Conservation (phyloP, 2,113 vertebrate genomes). For the Ptilonorhynchus violaceus region DNA sequence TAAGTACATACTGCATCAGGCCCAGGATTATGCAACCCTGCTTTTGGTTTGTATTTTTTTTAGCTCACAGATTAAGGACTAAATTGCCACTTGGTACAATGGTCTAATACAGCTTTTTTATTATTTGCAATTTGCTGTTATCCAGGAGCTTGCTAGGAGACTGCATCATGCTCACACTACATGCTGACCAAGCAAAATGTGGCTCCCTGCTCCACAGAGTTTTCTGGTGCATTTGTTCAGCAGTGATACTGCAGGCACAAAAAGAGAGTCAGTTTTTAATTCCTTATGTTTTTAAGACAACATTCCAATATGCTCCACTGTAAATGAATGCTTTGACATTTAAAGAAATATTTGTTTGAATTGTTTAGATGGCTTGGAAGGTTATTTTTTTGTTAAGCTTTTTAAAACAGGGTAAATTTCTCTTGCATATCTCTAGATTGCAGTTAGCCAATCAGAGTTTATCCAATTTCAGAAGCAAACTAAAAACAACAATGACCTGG, state of each 20-base stretch:
- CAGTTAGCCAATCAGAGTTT: not conserved
- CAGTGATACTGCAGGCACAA: not conserved
- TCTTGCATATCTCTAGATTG: not conserved
- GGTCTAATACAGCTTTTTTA: not conserved
- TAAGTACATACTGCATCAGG: not conserved
- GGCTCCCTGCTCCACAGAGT: not conserved
- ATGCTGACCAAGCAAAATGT: not conserved
- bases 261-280: not conserved
- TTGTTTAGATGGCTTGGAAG: not conserved
- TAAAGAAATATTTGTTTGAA: not conserved
- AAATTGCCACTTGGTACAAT: not conserved
- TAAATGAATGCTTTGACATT: not conserved
- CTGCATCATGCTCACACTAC: fast-evolving
- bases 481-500: not conserved
- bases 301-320: not conserved
- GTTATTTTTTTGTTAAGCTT: not conserved
- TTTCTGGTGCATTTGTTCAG: not conserved
- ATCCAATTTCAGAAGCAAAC: not conserved
- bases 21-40: not conserved
- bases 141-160: not conserved
- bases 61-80: not conserved
- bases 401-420: not conserved
- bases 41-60: not conserved
- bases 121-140: not conserved
- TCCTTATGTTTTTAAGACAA: not conserved